Evolutionary conservation across 1,140 invertebrate genomes (phyloP).

Genomic region (Diuraphis noxia): DNA sequence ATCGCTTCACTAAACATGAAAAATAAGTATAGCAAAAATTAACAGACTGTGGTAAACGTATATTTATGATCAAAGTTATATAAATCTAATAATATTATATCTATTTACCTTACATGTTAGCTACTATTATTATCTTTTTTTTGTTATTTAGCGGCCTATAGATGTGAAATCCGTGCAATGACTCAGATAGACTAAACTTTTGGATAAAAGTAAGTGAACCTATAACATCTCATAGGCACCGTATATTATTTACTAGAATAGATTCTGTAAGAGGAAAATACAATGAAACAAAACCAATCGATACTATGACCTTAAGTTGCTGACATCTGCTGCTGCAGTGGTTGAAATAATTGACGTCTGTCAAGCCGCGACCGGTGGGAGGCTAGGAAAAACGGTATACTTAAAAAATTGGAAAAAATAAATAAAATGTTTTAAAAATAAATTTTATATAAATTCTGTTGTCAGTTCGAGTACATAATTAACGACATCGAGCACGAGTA

Average conservation of each 20-base stretch:
- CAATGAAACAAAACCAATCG: not conserved
- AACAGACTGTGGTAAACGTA: too few relatives aligned
- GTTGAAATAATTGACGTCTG: not conserved
- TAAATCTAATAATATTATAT: not conserved
- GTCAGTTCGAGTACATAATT: not conserved
- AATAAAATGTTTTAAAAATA: not conserved
- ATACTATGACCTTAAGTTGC: not conserved
- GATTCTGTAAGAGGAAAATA: not conserved
- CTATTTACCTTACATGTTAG: too few relatives aligned
- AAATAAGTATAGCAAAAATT: not conserved
- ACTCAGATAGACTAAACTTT: not conserved
- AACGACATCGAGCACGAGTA: not conserved
- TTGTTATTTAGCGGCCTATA: not conserved
- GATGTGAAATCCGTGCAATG: not conserved
- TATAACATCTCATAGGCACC: not conserved
- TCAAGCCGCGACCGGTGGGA: not conserved
- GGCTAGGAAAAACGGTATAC: not conserved
- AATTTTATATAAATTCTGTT: conserved; percentile 11
- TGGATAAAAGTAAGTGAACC: not conserved
- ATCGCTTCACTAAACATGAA: not conserved
- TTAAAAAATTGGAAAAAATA: conserved; percentile 18
- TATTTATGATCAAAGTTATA: not conserved
- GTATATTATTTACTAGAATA: not conserved
- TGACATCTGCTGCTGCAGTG: not conserved
- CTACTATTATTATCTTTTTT: too few relatives aligned